Evolutionary conservation across 2,797 vertebrate genomes (phyloP).

Genomic region (Muscicapa striata): DNA sequence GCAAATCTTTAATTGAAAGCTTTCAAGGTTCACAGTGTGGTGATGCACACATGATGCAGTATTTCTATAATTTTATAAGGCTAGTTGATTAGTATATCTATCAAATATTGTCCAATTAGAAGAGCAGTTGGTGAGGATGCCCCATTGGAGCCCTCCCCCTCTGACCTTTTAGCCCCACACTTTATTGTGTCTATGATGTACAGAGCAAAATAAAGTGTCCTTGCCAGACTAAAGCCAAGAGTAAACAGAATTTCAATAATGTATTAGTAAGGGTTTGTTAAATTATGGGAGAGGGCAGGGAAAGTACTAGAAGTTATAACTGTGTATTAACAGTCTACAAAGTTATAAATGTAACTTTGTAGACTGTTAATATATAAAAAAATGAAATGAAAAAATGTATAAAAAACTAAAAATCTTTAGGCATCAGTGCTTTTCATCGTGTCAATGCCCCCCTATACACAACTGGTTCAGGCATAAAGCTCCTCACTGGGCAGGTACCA

Average conservation of each 20-base stretch:
- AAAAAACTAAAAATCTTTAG: not conserved
- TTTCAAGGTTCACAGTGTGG: not conserved
- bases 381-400: not conserved
- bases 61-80: not conserved
- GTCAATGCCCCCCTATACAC: not conserved
- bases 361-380: no score
- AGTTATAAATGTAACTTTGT: not conserved
- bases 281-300: not conserved
- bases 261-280: not conserved
- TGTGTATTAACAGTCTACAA: no score
- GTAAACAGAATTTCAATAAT: not conserved
- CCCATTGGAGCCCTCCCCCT: not conserved
- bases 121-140: not conserved
- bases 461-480: not conserved
- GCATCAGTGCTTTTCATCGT: not conserved
- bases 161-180: no score
- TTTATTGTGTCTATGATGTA: not conserved
- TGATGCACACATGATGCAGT: fast-evolving
- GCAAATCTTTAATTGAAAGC: not conserved
- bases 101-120: not conserved
- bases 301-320: not conserved
- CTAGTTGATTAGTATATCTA: not conserved
- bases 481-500: fast-evolving
- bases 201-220: not conserved
- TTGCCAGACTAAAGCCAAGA: not conserved